Evolutionary conservation across 2,888 invertebrate species (phyloP).

Genomic region (Leistus spinibarbis): DNA sequence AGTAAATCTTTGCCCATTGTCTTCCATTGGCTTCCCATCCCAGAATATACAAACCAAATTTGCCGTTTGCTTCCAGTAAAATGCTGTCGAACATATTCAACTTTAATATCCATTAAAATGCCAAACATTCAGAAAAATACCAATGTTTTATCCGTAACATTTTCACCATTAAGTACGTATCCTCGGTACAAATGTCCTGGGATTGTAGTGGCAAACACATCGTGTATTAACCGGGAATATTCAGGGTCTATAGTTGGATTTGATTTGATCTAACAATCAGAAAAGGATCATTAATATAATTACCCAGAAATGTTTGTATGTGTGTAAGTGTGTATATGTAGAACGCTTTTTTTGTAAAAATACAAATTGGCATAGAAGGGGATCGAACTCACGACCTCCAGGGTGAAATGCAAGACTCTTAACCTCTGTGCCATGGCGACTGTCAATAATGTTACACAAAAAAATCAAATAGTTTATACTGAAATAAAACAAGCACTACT

Average conservation of each 20-base stretch:
- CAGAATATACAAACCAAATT: conserved; percentile 73
- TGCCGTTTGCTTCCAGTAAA: conserved; percentile 57
- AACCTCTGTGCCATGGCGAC: no score
- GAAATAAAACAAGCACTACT: no score
- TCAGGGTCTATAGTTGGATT: conserved; percentile 59
- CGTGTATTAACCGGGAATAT: conserved; percentile 59
- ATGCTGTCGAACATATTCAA: conserved; percentile 20
- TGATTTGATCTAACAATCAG: conserved; percentile 60
- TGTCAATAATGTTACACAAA: no score
- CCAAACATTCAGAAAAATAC: conserved; percentile 51
- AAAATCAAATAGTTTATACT: no score
- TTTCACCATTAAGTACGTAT: conserved; percentile 53
- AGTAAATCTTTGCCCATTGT: conserved; percentile 72
- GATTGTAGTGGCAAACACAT: conserved; percentile 59
- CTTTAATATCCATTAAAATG: conserved; percentile 48
- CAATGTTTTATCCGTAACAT: conserved; percentile 50
- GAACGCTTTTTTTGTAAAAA: no score
- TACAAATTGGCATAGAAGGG: no score
- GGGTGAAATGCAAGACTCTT: no score
- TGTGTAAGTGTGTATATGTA: no score
- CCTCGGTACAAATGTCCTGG: conserved; percentile 69
- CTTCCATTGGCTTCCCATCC: conserved; percentile 78
- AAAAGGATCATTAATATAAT: no score
- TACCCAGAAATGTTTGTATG: no score
- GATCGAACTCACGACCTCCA: no score